Evolutionary conservation across 2,888 invertebrate genomes (phyloP).

Genomic region (Phyllotreta striolata): DNA sequence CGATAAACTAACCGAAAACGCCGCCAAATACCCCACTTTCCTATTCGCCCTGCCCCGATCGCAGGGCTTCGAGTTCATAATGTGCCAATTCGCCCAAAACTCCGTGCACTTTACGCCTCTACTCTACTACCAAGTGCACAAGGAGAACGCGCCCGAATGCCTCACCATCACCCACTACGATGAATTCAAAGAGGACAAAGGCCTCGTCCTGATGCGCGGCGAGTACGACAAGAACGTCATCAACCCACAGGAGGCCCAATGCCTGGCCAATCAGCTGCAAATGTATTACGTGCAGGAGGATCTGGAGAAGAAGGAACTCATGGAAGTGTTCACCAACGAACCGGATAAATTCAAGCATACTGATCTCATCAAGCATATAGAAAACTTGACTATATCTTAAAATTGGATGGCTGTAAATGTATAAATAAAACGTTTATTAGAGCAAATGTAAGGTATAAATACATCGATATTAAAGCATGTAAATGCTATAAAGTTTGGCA

Average conservation of each 20-base stretch:
- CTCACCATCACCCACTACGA: constrained; percentile 81
- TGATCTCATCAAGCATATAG: constrained; percentile 80
- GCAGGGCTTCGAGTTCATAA: constrained; percentile 86
- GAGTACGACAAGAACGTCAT: constrained; percentile 84
- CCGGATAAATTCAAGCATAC: constrained; percentile 83
- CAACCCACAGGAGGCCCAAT: constrained; percentile 81
- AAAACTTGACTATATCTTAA: constrained; percentile 62
- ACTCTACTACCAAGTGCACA: constrained; percentile 85
- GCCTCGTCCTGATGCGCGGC: constrained; percentile 83
- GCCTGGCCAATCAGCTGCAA: constrained; percentile 85
- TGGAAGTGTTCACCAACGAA: constrained; percentile 73
- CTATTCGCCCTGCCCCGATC: constrained; percentile 81
- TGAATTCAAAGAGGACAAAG: constrained; percentile 75
- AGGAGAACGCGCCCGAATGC: constrained; percentile 90
- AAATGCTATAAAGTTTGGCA: no score
- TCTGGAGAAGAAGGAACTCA: constrained; percentile 67
- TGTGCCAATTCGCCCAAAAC: constrained; percentile 77
- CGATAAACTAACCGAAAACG: constrained; percentile 66
- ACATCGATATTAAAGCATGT: neutral
- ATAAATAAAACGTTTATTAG: no score
- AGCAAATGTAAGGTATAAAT: no score
- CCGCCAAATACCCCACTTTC: constrained; percentile 73
- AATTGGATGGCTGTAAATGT: neutral
- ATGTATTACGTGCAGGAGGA: constrained; percentile 80
- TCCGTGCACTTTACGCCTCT: constrained; percentile 85